Base-by-base conservation (phyloP, 2,797 vertebrate species). In the Gambelia wislizenii region DNA sequence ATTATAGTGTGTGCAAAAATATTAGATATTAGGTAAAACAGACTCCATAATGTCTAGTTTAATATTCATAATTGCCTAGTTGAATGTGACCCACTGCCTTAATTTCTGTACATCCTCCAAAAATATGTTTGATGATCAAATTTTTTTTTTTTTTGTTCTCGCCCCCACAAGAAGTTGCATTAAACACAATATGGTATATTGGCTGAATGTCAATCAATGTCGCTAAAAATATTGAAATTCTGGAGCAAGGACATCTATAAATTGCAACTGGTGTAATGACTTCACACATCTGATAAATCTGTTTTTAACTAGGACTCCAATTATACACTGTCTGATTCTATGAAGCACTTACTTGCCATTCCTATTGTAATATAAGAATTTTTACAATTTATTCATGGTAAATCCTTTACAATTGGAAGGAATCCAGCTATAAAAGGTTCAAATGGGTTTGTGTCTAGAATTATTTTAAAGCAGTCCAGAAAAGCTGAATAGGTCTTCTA, bases 261-360 rank as follows among this genome's bases (percentile, higher is more conserved):
- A 88, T 86, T 54, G 42, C 74, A 76, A 33, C 13, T n/a, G 30
- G 52, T 75, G 64, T 76, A 13, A 61, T 77, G 74, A 59, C 77
- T 89, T 86, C 80, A 80, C 75, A 18, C 59, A 44, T 39, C 80
- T 77, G 76, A 92, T 76, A 61, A 72, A 72, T 39, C 84, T 67
- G 39, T 90, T 90, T 92, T 76, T 72, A 72, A 90, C 52, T 47
- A 72, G 16, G 61, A 72, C 74, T 92, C n/a, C 16, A 85, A 85
- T 88, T 85, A 87, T 74, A 54, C 36, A 3, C 44, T 27, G 36
- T 84, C 33, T 89, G 74, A 70, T 69, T 77, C 86, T 81, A 10
- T 74, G 59, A 91, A 88, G 49, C 36, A 74, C 49, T 22, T 69
- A 13, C 47, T 72, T 44, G 10, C 56, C 74, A 79, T 59, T 92